Percentiles rank a stretch among this genome's conserved stretches.
phyloP scores from a whole-genome alignment of 2,888 invertebrate species.

The Cremastobaeus sp. region DNA sequence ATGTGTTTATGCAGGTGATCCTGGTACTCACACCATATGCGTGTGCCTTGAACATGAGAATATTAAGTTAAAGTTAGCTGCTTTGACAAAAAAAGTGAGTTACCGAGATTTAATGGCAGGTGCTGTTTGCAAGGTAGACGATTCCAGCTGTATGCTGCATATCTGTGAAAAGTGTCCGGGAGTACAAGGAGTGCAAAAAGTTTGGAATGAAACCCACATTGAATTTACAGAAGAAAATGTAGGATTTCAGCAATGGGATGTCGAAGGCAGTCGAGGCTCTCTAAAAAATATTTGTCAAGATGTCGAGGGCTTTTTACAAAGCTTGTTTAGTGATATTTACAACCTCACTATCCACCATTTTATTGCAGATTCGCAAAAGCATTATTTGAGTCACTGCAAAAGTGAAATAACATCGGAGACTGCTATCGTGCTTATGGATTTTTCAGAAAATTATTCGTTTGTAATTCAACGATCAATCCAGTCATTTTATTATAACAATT shows the following conservation, averaged over 20 bases:
- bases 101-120: conserved; percentile 9
- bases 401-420: conserved; percentile 1
- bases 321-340: conserved; percentile 9
- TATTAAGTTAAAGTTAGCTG: conserved; percentile 27
- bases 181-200: conserved; percentile 1
- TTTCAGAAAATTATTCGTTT: conserved; percentile 23
- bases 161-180: conserved; percentile 16
- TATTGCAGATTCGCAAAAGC: conserved; percentile 15
- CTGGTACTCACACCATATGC: no score
- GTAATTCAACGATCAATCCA: conserved; percentile 20
- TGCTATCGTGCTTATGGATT: conserved; percentile 15
- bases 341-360: conserved; percentile 15
- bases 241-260: conserved; percentile 6
- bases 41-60: conserved; percentile 29
- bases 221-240: not conserved
- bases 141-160: conserved; percentile 13
- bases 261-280: conserved; percentile 5
- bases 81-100: not conserved
- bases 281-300: not conserved
- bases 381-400: conserved; percentile 14
- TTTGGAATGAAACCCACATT: conserved; percentile 5
- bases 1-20: conserved; percentile 24
- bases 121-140: conserved; percentile 13
- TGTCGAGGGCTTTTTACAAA: not conserved
- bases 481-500: conserved; percentile 13